Base-by-base conservation (phyloP, 2,888 invertebrate species). In the Branchellion lobata region DNA sequence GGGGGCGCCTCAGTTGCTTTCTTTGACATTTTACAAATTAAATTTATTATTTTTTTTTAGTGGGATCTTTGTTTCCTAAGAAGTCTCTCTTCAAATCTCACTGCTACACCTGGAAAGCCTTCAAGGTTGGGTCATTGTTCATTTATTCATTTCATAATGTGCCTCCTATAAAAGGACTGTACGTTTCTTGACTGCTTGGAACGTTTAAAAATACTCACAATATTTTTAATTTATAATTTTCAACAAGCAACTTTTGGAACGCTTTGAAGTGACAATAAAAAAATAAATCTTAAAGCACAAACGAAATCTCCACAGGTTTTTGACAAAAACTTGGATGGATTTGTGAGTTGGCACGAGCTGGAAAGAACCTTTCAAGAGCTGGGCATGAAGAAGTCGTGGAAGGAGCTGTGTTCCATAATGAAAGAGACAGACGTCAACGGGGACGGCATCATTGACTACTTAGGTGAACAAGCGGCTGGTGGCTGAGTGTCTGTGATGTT, bases 401-500 rank as follows among this genome's bases (percentile, higher is more conserved):
- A 51, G 27, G 75, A 75, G 51, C 57, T 75, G 14, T 75, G 75
- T 18, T 24, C 31, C 75, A 75, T 75, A 40, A 75, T 75, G 75
- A 51, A 75, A 3, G 75, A 75, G 34, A 75, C 21, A 11, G 75
- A 75, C 29, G 40, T 51, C 2, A 75, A 75, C 29, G 34, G 75
- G 31, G 75, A 75, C 34, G 75, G 75, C 29, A 51, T 75, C 31
- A 75, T 75, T 14, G 75, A 75, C 51, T 75, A 75, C 31, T 53
- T 75, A 29, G 75, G 75, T 75, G 0, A 27, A 11, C 14, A 11
- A 27, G 8, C 11, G 11, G 24, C 27, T 21, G 14, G 18, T 21
- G 14, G 11, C 8, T n/a, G 14, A 21, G 27, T 68, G 11, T 18
- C 8, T 14, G 11, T 18, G 18, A 27, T 21, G 14, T 11, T 14